Conservation (phyloP, 2,888 invertebrate genomes). For the Automeris io region DNA sequence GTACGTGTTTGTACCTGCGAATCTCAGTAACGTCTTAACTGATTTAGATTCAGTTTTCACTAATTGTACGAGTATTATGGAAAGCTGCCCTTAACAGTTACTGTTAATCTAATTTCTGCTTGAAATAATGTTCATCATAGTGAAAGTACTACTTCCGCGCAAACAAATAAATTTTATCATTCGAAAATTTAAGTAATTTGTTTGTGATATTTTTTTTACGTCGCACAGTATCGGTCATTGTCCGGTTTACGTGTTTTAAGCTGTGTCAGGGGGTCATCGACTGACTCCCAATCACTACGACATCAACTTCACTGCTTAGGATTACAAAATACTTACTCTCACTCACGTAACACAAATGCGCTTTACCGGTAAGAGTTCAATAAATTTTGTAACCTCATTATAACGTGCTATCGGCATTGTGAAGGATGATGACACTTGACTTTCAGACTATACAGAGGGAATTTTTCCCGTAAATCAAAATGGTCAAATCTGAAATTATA, state of each 20-base stretch:
- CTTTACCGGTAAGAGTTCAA: conserved; percentile 35
- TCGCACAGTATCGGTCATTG: conserved; percentile 29
- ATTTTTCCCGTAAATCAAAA: no score
- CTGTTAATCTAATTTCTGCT: not conserved
- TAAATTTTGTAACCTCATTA: conserved; percentile 44
- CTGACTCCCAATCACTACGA: conserved; percentile 64
- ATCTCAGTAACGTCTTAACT: no score
- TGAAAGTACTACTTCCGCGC: not conserved
- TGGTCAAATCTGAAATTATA: no score
- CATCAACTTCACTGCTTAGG: conserved; percentile 59
- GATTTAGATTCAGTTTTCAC: no score
- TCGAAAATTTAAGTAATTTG: no score
- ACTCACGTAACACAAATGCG: conserved; percentile 56
- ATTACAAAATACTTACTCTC: conserved; percentile 69
- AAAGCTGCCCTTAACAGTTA: no score
- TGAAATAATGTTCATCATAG: not conserved
- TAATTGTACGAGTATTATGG: no score
- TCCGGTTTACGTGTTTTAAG: conserved; percentile 44
- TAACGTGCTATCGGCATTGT: conserved; percentile 27
- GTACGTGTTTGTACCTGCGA: no score
- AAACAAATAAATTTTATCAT: conserved; percentile 5
- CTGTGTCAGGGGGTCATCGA: conserved; percentile 69
- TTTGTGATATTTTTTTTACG: not conserved
- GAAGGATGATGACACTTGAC: conserved; percentile 29
- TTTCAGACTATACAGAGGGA: conserved; percentile 28